Conservation (phyloP, 2,113 vertebrate species). For the Terrapene triunguis region DNA sequence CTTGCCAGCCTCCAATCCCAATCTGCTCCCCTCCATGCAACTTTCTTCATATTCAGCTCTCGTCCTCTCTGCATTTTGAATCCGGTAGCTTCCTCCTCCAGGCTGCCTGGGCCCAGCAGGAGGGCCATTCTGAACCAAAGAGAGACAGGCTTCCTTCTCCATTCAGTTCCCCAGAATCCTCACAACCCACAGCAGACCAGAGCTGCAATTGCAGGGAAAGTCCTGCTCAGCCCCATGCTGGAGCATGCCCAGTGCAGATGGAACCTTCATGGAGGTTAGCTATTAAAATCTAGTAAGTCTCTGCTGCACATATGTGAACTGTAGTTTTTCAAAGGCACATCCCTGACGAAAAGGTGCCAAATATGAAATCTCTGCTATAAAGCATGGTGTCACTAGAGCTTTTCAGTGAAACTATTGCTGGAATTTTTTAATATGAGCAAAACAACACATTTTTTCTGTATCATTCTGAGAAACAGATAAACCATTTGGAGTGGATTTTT, state of each 20-base stretch:
- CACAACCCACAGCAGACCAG: not conserved
- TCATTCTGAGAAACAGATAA: no score
- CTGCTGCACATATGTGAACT: not conserved
- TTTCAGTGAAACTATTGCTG: no score
- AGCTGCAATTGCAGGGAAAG: not conserved
- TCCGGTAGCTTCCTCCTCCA: not conserved
- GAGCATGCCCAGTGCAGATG: not conserved
- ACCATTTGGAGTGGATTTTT: no score
- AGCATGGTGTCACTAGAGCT: not conserved
- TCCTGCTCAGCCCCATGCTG: not conserved
- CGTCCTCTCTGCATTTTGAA: not conserved
- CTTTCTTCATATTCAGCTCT: not conserved
- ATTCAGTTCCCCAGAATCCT: not conserved
- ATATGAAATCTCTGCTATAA: not conserved
- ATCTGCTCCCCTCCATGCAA: not conserved
- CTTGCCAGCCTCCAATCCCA: not conserved
- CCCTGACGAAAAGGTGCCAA: not conserved
- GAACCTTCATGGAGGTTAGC: not conserved
- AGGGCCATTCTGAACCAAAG: not conserved
- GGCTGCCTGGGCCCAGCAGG: not conserved
- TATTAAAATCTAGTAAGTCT: not conserved
- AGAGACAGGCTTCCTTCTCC: not conserved
- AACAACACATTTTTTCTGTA: no score
- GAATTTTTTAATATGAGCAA: no score
- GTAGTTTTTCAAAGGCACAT: not conserved